phyloP scores from a whole-genome alignment of 2,888 invertebrate genomes.

The Phyllotreta striolata region DNA sequence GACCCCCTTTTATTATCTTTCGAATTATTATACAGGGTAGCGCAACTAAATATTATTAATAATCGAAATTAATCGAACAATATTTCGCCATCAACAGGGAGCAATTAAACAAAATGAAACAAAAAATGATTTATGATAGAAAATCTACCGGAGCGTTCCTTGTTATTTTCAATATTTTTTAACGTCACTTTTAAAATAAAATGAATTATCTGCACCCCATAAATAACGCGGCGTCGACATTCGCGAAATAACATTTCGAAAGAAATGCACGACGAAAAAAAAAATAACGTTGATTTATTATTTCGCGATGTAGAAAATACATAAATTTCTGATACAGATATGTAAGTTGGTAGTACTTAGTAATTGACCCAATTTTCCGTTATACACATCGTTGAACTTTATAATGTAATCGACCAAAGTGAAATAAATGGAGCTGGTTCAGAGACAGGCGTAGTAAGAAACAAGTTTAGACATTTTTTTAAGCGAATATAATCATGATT shows the following conservation, averaged over 20 bases:
- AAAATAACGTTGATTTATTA: slow-evolving; percentile 41
- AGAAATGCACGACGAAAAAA: slow-evolving; percentile 41
- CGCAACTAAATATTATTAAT: too few species aligned
- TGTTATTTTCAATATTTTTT: slow-evolving; percentile 40
- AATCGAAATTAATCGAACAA: not conserved
- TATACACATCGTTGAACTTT: slow-evolving; percentile 35
- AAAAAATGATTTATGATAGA: slow-evolving; percentile 35
- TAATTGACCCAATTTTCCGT: slow-evolving; percentile 38
- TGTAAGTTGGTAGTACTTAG: slow-evolving; percentile 26
- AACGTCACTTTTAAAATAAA: slow-evolving; percentile 40
- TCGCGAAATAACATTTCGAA: slow-evolving; percentile 41
- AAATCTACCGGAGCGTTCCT: slow-evolving; percentile 38
- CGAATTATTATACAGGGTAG: too few species aligned
- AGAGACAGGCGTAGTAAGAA: too few species aligned
- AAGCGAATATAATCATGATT: too few species aligned
- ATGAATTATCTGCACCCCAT: slow-evolving; percentile 43
- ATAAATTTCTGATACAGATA: slow-evolving; percentile 35
- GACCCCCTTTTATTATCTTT: slow-evolving; percentile 1
- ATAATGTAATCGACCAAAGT: slow-evolving; percentile 28
- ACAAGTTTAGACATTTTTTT: too few species aligned
- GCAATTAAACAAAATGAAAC: slow-evolving; percentile 8
- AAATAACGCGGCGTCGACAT: slow-evolving; percentile 41
- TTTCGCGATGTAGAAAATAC: slow-evolving; percentile 40
- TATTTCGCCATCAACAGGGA: slow-evolving; percentile 1
- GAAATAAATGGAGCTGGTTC: too few species aligned